Evolutionary conservation across 2,888 invertebrate genomes (phyloP), one percentile per base, ranked within the genome.

Genomic region (Acronicta alni): DNA sequence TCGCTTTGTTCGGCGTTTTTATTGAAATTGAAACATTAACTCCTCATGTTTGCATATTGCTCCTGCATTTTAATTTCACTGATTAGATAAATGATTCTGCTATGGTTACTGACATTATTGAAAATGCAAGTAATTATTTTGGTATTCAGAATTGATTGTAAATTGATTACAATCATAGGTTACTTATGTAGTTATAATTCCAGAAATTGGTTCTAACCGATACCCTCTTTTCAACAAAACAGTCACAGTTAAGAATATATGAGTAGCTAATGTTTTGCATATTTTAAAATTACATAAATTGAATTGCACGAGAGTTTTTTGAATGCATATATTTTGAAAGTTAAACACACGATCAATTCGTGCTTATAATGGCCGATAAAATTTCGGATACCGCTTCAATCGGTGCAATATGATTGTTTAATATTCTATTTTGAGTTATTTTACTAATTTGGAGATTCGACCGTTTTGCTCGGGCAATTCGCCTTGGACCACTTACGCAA

Each of bases 401-500:
- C 44, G 35, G 43, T 53, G 44, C 51, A 48, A 46, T 48, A 53
- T 55, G 10, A 65, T 63, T 67, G 45, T 65, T 54, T 58, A 49
- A 69, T 51, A 53, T 57, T 59, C 57, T 66, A 46, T 60, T 61
- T 54, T 26, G 42, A 68, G 41, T 54, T 62, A 67, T 74, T 79
- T 72, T 78, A 75, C 66, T 70, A 77, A 81, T 84, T 84, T 81
- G 75, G 78, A 83, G 81, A 85, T 78, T 72, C 75, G 79, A 83
- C 79, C 77, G 80, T 80, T 82, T 77, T 78, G 83, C 81, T 84
- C 73, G 75, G 79, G 79, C 74, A 83, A 85, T 73, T 84, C 65
- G 72, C 91, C 91, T 91, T 91, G 91, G 86, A 83, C 90, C 84
- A 91, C 81, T 90, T 90, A 85, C 81, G 80, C 79, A 86, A 84